Evolutionary conservation across 2,113 vertebrate species (phyloP).

Genomic region (Panthera leo): DNA sequence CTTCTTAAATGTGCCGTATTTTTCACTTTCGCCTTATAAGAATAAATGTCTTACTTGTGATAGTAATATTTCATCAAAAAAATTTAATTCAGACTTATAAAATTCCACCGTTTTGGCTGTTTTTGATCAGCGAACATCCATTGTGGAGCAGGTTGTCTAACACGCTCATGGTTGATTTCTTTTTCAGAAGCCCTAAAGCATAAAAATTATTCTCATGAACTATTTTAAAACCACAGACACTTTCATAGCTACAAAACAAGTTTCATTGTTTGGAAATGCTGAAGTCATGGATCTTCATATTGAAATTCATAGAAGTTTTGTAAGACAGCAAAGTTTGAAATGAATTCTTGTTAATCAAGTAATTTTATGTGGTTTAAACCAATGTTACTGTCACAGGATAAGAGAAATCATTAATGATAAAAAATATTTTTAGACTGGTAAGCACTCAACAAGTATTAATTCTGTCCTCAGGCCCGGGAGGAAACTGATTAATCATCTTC

Average conservation of each 20-base stretch:
- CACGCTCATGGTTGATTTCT: conserved; percentile 9
- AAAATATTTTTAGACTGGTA: conserved; percentile 41
- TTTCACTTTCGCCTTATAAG: conserved; percentile 1
- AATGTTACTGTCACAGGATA: not conserved
- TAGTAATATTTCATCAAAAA: not conserved
- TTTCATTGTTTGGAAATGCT: not conserved
- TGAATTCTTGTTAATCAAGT: conserved; percentile 54
- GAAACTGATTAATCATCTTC: conserved; percentile 49
- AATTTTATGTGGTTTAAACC: conserved; percentile 26
- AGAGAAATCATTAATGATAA: conserved; percentile 35
- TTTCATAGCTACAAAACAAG: conserved; percentile 32
- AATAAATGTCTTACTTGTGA: not conserved
- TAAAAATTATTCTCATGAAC: conserved; percentile 55
- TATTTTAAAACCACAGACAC: not conserved
- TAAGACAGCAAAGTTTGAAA: conserved; percentile 7
- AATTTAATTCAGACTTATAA: not conserved
- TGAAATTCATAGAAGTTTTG: conserved; percentile 40
- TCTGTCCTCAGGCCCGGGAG: not conserved
- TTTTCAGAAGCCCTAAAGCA: not conserved
- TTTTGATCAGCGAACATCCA: not conserved
- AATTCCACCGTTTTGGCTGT: conserved; percentile 40
- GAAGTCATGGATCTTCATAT: not conserved
- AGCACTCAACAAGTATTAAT: conserved; percentile 38
- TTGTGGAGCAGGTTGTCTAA: not conserved
- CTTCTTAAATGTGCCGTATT: not conserved